Conservation (phyloP, 2,888 invertebrate species). For the Eurytoma californica region DNA sequence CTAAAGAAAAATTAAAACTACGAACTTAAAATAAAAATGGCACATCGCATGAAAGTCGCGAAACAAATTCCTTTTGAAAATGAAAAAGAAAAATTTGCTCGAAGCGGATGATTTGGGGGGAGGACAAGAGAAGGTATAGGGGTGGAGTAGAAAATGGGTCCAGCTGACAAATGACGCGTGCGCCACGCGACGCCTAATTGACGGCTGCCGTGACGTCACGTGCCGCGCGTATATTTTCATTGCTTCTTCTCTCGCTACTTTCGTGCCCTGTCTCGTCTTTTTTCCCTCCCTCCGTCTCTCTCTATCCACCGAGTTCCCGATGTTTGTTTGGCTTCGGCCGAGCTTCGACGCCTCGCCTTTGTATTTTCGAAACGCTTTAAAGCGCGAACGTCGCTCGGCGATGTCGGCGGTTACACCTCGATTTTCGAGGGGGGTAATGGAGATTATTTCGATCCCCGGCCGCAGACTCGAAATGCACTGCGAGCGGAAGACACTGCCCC, state of each 20-base stretch:
- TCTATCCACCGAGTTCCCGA: not conserved
- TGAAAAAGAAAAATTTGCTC: too few species aligned
- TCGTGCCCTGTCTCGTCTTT: not conserved
- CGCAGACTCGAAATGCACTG: too few species aligned
- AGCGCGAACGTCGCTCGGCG: not conserved
- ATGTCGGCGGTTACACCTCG: not conserved
- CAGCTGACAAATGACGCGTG: conserved; percentile 74
- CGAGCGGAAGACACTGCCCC: too few species aligned
- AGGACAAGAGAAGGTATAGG: too few species aligned
- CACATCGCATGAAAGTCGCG: too few species aligned
- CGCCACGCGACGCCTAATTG: conserved; percentile 72
- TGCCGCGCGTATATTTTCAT: conserved; percentile 61
- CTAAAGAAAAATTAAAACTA: too few species aligned
- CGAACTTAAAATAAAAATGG: too few species aligned
- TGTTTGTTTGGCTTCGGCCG: conserved; percentile 27
- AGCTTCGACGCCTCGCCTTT: conserved; percentile 4
- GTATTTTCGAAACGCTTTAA: conserved; percentile 8
- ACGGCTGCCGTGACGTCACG: conserved; percentile 74
- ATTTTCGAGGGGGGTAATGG: too few species aligned
- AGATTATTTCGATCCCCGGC: too few species aligned
- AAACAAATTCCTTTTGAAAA: too few species aligned
- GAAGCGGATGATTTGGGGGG: too few species aligned
- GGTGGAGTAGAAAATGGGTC: conserved; percentile 23
- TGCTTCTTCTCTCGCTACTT: conserved; percentile 15
- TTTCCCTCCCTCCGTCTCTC: not conserved